Percentiles rank a stretch among this genome's conserved stretches.
Evolutionary conservation across 2,113 vertebrate genomes (phyloP).

Genomic region (Chaetops frenatus): DNA sequence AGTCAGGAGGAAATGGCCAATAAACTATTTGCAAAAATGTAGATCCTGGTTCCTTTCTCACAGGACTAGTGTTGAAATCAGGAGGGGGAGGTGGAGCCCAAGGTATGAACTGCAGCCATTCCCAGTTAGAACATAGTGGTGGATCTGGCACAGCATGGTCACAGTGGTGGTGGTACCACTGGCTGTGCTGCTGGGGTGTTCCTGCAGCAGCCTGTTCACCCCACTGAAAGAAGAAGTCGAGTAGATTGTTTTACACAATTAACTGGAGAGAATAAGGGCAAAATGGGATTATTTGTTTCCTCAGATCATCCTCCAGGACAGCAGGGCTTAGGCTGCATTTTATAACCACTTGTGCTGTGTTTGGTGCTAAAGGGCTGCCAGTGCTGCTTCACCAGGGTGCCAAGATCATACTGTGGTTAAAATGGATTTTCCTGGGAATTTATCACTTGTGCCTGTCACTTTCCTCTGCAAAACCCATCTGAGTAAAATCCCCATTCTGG

Average conservation of each 20-base stretch:
- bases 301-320: background rate
- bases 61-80: background rate
- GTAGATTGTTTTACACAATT: background rate
- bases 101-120: background rate
- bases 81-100: background rate
- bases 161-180: background rate
- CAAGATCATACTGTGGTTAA: background rate
- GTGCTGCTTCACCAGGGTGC: background rate
- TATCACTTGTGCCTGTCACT: background rate
- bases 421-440: background rate
- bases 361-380: background rate
- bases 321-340: background rate
- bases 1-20: background rate
- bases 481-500: background rate
- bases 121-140: background rate
- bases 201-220: background rate
- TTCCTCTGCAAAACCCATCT: background rate
- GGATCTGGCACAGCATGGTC: too few species aligned
- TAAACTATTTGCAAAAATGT: background rate
- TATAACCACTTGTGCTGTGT: accelerated
- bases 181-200: background rate
- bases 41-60: background rate
- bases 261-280: background rate
- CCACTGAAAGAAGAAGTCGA: background rate
- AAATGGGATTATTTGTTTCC: background rate